Evolutionary conservation across 1,140 invertebrate genomes (phyloP).

Genomic region (Trichonephila clavipes): DNA sequence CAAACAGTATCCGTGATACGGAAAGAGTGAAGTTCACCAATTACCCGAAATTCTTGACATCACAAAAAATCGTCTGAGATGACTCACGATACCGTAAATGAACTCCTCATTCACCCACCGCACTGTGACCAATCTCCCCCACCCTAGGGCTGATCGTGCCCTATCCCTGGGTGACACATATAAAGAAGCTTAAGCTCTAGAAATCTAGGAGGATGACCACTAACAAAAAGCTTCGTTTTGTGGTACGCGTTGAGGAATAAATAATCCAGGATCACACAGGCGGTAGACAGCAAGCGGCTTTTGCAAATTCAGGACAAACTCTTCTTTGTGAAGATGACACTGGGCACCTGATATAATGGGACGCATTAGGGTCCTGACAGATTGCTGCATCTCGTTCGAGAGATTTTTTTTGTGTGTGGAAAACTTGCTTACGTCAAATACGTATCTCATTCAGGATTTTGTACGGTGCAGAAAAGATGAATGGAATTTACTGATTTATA

Average conservation of each 20-base stretch:
- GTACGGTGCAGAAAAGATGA: neutral
- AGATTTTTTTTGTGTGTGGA: neutral
- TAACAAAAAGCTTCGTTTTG: slow-evolving; percentile 85
- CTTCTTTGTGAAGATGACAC: slow-evolving; percentile 3
- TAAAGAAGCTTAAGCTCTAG: slow-evolving; percentile 89
- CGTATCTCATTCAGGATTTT: neutral
- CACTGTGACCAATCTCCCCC: slow-evolving; percentile 50
- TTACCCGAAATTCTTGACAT: slow-evolving; percentile 31
- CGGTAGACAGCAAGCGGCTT: neutral
- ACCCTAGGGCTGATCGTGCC: slow-evolving; percentile 11
- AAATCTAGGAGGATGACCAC: slow-evolving; percentile 91
- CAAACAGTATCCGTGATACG: neutral
- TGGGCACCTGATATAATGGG: neutral
- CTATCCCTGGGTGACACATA: slow-evolving; percentile 79
- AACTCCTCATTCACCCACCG: slow-evolving; percentile 1
- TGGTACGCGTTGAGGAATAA: slow-evolving; percentile 33
- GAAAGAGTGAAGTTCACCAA: slow-evolving; percentile 1
- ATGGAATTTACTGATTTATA: too few species aligned
- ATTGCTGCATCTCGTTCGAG: neutral
- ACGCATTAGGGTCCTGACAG: neutral
- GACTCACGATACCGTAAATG: slow-evolving; percentile 21
- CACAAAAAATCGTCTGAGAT: neutral
- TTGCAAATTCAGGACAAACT: neutral
- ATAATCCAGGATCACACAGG: slow-evolving; percentile 46
- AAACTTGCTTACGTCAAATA: neutral